These are phyloP conservation scores for Helicorthomorpha holstii DNA, from an alignment of 1,140 invertebrate species.

Conservation along the genomic window DNA sequence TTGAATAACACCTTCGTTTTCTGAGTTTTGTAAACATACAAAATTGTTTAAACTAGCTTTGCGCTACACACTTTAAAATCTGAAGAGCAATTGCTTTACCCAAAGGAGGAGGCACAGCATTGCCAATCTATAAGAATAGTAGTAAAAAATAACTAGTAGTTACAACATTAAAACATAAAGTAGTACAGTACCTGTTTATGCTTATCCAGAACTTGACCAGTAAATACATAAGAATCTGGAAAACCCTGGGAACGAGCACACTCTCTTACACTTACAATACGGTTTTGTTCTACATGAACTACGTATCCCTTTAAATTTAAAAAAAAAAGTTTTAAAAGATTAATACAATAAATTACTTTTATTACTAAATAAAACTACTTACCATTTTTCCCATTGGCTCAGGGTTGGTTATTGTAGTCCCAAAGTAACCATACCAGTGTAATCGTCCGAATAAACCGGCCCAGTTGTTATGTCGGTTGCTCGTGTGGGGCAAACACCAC, in stretches of 20 bases:
- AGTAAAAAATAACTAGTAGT: background rate
- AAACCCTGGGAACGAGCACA: conserved; percentile 77
- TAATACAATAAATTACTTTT: background rate
- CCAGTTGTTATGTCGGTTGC: conserved; percentile 73
- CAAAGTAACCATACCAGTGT: conserved; percentile 70
- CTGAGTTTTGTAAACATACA: too few relatives aligned
- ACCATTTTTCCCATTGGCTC: conserved; percentile 83
- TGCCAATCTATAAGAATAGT: conserved; percentile 39
- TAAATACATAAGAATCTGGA: conserved; percentile 58
- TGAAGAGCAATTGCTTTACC: conserved; percentile 55
- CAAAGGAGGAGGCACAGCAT: conserved; percentile 70
- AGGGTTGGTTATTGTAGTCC: conserved; percentile 64
- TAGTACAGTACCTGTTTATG: conserved; percentile 47
- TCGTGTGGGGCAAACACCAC: conserved; percentile 79
- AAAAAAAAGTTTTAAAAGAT: background rate
- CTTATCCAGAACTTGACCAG: conserved; percentile 55
- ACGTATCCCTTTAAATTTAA: conserved; percentile 3
- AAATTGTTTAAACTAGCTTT: too few relatives aligned
- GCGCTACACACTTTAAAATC: conserved; percentile 38
- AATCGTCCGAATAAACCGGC: conserved; percentile 54
- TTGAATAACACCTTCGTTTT: too few relatives aligned
- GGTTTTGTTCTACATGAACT: conserved; percentile 35
- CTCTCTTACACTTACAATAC: conserved; percentile 67
- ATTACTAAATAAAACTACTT: background rate
- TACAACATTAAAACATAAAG: background rate